These are phyloP conservation scores for Decapterus maruadsi DNA, from an alignment of 2,797 vertebrate species.

Conservation along the genomic window DNA sequence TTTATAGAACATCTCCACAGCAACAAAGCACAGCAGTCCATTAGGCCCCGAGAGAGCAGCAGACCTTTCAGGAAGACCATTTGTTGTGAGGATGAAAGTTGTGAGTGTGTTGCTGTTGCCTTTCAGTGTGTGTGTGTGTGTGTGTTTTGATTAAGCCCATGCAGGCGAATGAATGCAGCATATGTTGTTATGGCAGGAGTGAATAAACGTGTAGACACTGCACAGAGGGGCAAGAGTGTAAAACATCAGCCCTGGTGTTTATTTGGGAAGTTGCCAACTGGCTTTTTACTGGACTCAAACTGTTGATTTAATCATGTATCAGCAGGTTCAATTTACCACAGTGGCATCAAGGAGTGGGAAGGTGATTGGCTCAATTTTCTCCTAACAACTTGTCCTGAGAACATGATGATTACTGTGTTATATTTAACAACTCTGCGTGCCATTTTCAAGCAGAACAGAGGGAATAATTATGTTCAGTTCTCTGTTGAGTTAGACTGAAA, in stretches of 20 bases:
- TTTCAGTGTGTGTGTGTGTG: slow-evolving; percentile 21
- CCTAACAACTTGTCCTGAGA: slow-evolving; percentile 5
- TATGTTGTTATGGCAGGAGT: slow-evolving; percentile 37
- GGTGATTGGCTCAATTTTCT: slow-evolving; percentile 9
- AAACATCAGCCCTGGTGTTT: slow-evolving; percentile 1
- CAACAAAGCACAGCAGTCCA: slow-evolving; percentile 53
- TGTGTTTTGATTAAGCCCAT: slow-evolving; percentile 8
- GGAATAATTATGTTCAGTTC: neutral
- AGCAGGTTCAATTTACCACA: slow-evolving; percentile 23
- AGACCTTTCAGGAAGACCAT: slow-evolving; percentile 36
- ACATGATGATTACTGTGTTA: slow-evolving; percentile 12
- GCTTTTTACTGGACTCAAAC: neutral
- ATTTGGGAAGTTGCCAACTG: neutral
- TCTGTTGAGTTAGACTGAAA: too few species aligned
- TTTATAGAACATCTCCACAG: slow-evolving; percentile 57
- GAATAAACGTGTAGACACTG: neutral
- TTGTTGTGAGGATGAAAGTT: slow-evolving; percentile 38
- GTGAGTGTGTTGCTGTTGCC: neutral
- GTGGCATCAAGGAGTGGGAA: slow-evolving; percentile 8
- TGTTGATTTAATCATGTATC: slow-evolving; percentile 33
- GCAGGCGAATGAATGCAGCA: slow-evolving; percentile 20
- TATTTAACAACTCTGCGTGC: neutral
- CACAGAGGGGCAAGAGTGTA: neutral
- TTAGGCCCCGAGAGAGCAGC: slow-evolving; percentile 39
- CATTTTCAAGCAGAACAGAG: neutral